Conservation (phyloP, 2,113 vertebrate species). For the Columba livia region DNA sequence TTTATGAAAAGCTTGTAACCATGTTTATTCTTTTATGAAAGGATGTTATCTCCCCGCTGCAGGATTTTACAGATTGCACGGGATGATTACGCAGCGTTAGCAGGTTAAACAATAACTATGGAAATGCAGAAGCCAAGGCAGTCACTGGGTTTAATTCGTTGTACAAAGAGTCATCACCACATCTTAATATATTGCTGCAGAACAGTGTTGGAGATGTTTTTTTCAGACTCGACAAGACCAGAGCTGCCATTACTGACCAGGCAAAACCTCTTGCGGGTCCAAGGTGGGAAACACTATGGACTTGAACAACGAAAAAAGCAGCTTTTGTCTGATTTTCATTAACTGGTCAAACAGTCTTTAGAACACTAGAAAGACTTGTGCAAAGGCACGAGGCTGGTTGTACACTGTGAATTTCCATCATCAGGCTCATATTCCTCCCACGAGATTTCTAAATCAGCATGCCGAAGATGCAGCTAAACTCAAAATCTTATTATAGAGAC, state of each 20-base stretch:
- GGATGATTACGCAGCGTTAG: background rate
- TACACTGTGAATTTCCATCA: background rate
- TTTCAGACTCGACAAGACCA: background rate
- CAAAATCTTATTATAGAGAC: background rate
- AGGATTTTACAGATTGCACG: background rate
- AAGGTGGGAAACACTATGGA: background rate
- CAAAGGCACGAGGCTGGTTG: background rate
- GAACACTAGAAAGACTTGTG: background rate
- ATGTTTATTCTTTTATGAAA: background rate
- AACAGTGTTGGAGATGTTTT: background rate
- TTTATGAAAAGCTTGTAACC: background rate
- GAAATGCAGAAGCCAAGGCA: constrained; percentile 13
- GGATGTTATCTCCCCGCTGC: constrained; percentile 16
- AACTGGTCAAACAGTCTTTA: background rate
- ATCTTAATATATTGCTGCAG: background rate
- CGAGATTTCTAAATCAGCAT: background rate
- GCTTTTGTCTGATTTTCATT: background rate
- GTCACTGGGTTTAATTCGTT: background rate
- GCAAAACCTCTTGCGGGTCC: background rate
- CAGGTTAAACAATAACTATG: constrained; percentile 41
- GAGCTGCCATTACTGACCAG: background rate
- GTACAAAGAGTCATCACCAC: background rate
- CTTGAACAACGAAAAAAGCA: background rate
- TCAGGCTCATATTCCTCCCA: constrained; percentile 13
- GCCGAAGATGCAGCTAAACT: background rate